Base-by-base conservation (phyloP, 92 coral and sea anemone species). In the Parazoanthus darwini region DNA sequence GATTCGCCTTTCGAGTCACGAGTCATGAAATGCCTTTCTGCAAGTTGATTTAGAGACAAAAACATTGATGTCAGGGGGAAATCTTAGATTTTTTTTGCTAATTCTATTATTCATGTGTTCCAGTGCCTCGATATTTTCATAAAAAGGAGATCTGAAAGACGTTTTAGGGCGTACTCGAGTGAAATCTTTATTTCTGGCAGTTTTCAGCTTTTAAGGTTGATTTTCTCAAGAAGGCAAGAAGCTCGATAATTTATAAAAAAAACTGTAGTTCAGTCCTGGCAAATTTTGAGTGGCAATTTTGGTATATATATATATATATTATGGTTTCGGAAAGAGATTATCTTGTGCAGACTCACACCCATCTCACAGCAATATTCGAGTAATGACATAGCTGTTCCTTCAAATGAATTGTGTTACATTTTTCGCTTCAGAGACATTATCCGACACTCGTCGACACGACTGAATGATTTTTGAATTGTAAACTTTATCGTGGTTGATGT, bases 21-120 rank as follows among this genome's bases (percentile, higher is more conserved):
- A 84, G 67, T 46, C 43, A 84, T 76, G 48, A 73, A 54, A 68
- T 33, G 65, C 11, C 58, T 15, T 33, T 72, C 33, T 68, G 78
- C 78, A 68, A 70, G 65, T 37, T 44, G 58, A 48, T 70, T 71
- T 84, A 3, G 11, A 84, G 86, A 83, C 86, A 71, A 66, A 68
- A 83, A 68, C 16, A 29, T 39, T 23, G 23, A 25, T 4, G 38
- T 44, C 13, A 3, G 78, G 78, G 87, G 59, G 66, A 84, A 84
- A 70, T 72, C 68, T 71, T 70, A 51, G 51, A 46, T 15, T 26
- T 26, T 51, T 48, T 10, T 68, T 70, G 42, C 11, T 56, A 68
- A 44, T 83, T 26, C 87, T 29, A 84, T 84, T 84, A 84, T 84
- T 84, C 87, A 84, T 71, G 48, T 39, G 54, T 67, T 67, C 14